These are phyloP conservation scores for Steromphala cineraria DNA, from an alignment of 2,888 invertebrate species.

Conservation along the genomic window DNA sequence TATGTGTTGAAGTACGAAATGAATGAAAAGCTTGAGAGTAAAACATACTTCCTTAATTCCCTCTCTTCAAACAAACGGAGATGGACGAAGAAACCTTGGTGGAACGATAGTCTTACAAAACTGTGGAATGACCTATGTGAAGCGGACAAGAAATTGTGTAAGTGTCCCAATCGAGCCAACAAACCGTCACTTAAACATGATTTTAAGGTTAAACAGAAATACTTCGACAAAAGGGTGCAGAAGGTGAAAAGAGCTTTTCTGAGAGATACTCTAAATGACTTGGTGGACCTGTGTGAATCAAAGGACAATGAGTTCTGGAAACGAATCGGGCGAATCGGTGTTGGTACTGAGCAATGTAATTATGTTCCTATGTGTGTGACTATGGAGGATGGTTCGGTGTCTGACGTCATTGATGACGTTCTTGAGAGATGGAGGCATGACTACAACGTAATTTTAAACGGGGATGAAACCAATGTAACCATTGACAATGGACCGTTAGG, in stretches of 20 bases:
- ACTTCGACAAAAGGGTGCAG: not conserved
- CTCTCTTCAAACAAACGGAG: not conserved
- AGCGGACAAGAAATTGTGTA: not conserved
- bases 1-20: not conserved
- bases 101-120: not conserved
- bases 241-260: not conserved
- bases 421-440: not conserved
- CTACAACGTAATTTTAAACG: not conserved
- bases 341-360: not conserved
- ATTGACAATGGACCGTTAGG: too few species aligned
- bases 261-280: not conserved
- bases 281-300: not conserved
- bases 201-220: not conserved
- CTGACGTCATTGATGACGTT: not conserved
- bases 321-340: not conserved
- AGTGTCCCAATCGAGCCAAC: not conserved
- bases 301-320: not conserved
- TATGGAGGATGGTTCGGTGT: not conserved
- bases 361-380: not conserved
- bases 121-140: not conserved
- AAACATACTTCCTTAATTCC: not conserved
- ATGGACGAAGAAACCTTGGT: not conserved
- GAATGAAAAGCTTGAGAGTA: not conserved
- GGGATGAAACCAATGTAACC: not conserved
- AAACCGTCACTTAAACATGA: not conserved